phyloP scores from a whole-genome alignment of 1,140 invertebrate species.

The Drosophila nigromelanica region DNA sequence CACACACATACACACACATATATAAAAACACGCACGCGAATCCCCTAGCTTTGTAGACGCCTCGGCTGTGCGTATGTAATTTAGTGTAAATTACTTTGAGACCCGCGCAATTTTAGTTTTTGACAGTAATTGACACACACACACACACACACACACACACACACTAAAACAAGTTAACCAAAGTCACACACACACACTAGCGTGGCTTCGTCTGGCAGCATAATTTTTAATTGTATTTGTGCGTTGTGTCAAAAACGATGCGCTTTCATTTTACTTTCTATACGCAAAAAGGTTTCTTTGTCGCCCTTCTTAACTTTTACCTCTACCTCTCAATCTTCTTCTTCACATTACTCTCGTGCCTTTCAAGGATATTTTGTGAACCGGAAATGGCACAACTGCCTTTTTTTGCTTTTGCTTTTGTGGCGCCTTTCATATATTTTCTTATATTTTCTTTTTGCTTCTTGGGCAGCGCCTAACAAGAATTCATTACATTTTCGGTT shows the following conservation, averaged over 20 bases:
- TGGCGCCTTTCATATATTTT: slow-evolving; percentile 19
- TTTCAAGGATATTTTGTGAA: slow-evolving; percentile 28
- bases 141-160: slow-evolving; percentile 24
- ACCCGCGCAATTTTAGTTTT: slow-evolving; percentile 56
- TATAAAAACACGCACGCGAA: background rate
- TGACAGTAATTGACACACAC: slow-evolving; percentile 37
- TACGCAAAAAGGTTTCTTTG: slow-evolving; percentile 27
- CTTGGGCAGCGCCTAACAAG: slow-evolving; percentile 13
- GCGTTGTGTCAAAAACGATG: slow-evolving; percentile 58
- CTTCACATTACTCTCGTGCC: background rate
- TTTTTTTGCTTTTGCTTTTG: slow-evolving; percentile 30
- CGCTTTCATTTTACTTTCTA: slow-evolving; percentile 48
- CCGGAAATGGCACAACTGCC: slow-evolving; percentile 23
- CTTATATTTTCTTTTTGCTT: slow-evolving; percentile 5
- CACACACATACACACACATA: slow-evolving; percentile 18
- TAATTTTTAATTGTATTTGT: slow-evolving; percentile 76
- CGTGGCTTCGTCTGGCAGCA: slow-evolving; percentile 48
- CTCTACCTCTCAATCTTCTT: background rate
- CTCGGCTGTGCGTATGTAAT: slow-evolving; percentile 72
- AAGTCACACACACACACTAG: slow-evolving; percentile 5
- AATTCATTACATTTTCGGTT: slow-evolving; percentile 30
- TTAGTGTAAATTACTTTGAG: slow-evolving; percentile 77
- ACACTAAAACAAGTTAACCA: slow-evolving; percentile 24
- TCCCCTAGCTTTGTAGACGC: slow-evolving; percentile 44
- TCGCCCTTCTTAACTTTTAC: slow-evolving; percentile 4